Base-by-base conservation (phyloP, 1,140 invertebrate genomes). In the Delia radicum region DNA sequence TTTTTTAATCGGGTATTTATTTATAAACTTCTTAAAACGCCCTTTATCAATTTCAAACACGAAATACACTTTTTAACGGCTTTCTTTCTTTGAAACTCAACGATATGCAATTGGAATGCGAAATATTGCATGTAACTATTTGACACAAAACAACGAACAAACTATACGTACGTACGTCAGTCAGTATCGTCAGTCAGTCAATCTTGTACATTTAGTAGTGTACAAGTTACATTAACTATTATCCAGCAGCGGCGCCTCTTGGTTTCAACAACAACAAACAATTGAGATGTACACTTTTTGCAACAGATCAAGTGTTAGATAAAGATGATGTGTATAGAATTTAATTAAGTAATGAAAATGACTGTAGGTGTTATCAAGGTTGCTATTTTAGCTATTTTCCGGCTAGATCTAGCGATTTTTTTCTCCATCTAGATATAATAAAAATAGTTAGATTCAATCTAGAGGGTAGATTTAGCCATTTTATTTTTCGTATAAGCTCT, bases 321-420 rank as follows among this genome's bases (percentile, higher is more conserved):
- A 55, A 55, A 55, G 48, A 55, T 21, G 48, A 55, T 55, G 48
- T 55, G 48, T 18, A 18, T 55, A 21, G 48, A 55, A 55, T 55
- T 55, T 55, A 55, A 55, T 55, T 55, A 55, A 55, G 48, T 55
- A 55, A 55, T 55, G 48, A 55, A 55, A 55, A 55, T 55, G 48
- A 3, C 48, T 55, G 48, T 55, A 55, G 48, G 48, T 55, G 48
- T 55, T 55, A 18, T 55, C 48, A 55, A 55, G n/a, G n/a, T n/a
- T n/a, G n/a, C 48, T 21, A 55, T 55, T 21, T 42, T 42, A 42
- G n/a, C n/a, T n/a, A n/a, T n/a, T n/a, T n/a, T n/a, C n/a, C n/a
- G n/a, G n/a, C n/a, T n/a, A n/a, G n/a, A n/a, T n/a, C n/a, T n/a
- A n/a, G n/a, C n/a, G n/a, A n/a, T n/a, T n/a, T n/a, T n/a, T n/a